phyloP scores from a whole-genome alignment of 2,888 invertebrate species.

The Dusona sp. region DNA sequence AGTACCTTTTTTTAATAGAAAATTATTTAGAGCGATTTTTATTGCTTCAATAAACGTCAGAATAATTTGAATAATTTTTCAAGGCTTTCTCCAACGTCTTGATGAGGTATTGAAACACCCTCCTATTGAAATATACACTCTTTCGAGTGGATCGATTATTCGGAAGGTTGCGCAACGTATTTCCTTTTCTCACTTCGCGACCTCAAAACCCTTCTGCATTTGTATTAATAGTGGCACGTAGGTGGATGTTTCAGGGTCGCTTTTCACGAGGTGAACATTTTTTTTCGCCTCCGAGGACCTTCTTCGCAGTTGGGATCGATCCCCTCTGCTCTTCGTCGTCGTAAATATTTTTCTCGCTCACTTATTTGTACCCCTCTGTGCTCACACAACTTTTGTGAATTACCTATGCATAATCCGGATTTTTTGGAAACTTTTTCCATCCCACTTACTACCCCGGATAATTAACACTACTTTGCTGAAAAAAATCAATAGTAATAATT shows the following conservation, averaged over 20 bases:
- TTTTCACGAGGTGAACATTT: slow-evolving; percentile 13
- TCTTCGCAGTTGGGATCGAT: slow-evolving; percentile 46
- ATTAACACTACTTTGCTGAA: no score
- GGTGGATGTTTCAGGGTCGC: slow-evolving; percentile 51
- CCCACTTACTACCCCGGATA: not conserved
- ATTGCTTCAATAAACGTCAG: slow-evolving; percentile 60
- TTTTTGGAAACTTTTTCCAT: not conserved
- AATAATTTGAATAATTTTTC: slow-evolving; percentile 42
- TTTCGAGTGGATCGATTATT: slow-evolving; percentile 37
- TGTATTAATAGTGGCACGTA: slow-evolving; percentile 52
- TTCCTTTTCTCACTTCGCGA: slow-evolving; percentile 1
- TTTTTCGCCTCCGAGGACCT: slow-evolving; percentile 26
- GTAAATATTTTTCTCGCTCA: not conserved
- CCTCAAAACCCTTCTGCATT: not conserved
- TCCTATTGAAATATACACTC: not conserved
- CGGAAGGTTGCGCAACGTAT: not conserved
- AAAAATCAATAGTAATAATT: no score
- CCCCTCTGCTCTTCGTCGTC: not conserved
- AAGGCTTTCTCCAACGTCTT: slow-evolving; percentile 9
- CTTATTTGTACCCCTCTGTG: not conserved
- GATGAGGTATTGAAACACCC: slow-evolving; percentile 24
- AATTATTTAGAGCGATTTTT: slow-evolving; percentile 52
- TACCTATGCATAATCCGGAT: not conserved
- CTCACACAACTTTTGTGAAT: not conserved
- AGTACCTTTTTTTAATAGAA: slow-evolving; percentile 15